These are phyloP conservation scores for Leistus spinibarbis DNA, from an alignment of 2,888 invertebrate species.

Conservation along the genomic window DNA sequence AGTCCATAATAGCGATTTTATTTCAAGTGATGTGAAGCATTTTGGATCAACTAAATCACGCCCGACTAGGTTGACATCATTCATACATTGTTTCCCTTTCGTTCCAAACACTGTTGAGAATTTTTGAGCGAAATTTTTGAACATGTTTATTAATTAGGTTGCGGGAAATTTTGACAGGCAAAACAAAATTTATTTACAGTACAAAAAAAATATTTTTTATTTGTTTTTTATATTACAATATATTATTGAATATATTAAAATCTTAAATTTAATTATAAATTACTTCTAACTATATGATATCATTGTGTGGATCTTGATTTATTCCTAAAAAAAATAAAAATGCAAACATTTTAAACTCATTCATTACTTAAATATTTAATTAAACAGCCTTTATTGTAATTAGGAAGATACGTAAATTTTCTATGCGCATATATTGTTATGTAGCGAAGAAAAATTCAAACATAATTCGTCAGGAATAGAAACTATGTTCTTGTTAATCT, in stretches of 20 bases:
- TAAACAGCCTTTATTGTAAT: no score
- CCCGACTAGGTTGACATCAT: constrained; percentile 32
- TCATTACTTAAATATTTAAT: background rate
- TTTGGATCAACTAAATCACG: constrained; percentile 33
- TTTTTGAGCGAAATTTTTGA: background rate
- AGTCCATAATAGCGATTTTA: constrained; percentile 42
- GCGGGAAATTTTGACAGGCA: background rate
- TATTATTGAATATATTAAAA: constrained; percentile 5
- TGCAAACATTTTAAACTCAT: background rate
- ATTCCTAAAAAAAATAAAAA: background rate
- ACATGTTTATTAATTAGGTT: background rate
- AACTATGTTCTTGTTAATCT: no score
- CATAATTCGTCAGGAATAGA: no score
- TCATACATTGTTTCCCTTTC: background rate
- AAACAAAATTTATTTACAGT: background rate
- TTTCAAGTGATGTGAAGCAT: constrained; percentile 33
- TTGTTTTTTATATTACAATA: background rate
- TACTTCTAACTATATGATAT: background rate
- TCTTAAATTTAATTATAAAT: background rate
- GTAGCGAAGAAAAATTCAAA: no score
- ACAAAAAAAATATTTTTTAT: background rate
- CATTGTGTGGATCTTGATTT: background rate
- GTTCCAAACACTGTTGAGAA: background rate
- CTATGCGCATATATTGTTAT: no score
- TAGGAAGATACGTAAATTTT: no score